Evolutionary conservation across 2,113 vertebrate genomes (phyloP).

Genomic region (Tursiops truncatus): DNA sequence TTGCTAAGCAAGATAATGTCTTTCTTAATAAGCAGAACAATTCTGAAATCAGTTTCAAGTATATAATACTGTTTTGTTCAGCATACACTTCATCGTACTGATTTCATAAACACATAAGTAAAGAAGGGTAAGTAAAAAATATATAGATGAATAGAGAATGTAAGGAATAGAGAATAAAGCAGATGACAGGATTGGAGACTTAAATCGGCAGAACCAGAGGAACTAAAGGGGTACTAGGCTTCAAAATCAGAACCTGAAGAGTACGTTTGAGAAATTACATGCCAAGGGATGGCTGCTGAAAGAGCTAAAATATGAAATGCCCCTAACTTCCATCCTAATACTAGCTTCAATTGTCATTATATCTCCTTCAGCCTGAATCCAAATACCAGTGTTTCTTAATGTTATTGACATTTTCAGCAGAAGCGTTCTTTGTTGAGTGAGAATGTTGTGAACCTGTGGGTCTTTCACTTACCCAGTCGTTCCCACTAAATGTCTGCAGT

Average conservation of each 20-base stretch:
- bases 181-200: background rate
- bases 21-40: background rate
- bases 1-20: background rate
- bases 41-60: background rate
- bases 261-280: background rate
- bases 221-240: background rate
- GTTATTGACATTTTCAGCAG: background rate
- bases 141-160: background rate
- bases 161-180: background rate
- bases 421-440: background rate
- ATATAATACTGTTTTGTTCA: background rate
- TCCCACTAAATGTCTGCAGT: background rate
- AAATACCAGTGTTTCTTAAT: background rate
- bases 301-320: background rate
- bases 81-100: background rate
- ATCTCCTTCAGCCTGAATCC: background rate
- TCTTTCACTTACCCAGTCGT: background rate
- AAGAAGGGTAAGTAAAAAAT: background rate
- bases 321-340: background rate
- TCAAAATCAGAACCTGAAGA: background rate
- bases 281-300: background rate
- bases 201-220: background rate
- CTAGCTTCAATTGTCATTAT: background rate
- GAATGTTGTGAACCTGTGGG: background rate
- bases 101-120: background rate